Evolutionary conservation across 2,888 invertebrate species (phyloP), one percentile per base, ranked within the genome.

Genomic region (Coremacera marginata): DNA sequence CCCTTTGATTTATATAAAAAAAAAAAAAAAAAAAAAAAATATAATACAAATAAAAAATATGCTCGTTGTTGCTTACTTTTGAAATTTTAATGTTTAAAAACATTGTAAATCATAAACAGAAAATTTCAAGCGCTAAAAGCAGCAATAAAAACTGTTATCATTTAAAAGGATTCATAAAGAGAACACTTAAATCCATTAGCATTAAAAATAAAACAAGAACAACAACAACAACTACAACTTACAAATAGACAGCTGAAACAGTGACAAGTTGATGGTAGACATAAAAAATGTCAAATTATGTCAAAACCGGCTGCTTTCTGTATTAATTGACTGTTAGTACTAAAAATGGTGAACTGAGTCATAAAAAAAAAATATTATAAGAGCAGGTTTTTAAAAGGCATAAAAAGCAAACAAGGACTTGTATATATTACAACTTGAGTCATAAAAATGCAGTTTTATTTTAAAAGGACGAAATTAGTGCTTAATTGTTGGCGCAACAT

Each of bases 101-200:
- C 51, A 68, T 49, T 68, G 68, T 68, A 19, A 51, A 16, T 71
- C 71, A 71, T 71, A 60, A 63, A 55, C 52, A 27, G 55, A 70
- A 70, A 31, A 7, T 44, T 44, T 70, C 31, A 31, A 55, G 16
- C 34, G 34, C 57, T 77, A 74, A 73, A 79, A 51, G 63, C 72
- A 44, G 49, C 65, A n/a, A 67, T 75, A 75, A 75, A 75, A 75
- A 31, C 49, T 51, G 57, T 79, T 79, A 79, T 79, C 79, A 70
- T 63, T 65, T 70, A 57, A 81, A 81, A 79, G 79, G 77, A 78
- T 76, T 78, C 72, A 79, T 77, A 81, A 79, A 79, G 16, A 25
- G 49, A 72, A 62, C 71, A 68, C 49, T 34, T 55, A 34, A 31
- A 67, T 44, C 67, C 74, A 75, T 75, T 75, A 75, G 65, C 67